A percentile compares a stretch with the other conserved stretches of the same genome.
Evolutionary conservation across 2,113 vertebrate genomes (phyloP).

Genomic region (Typhlomys cinereus): DNA sequence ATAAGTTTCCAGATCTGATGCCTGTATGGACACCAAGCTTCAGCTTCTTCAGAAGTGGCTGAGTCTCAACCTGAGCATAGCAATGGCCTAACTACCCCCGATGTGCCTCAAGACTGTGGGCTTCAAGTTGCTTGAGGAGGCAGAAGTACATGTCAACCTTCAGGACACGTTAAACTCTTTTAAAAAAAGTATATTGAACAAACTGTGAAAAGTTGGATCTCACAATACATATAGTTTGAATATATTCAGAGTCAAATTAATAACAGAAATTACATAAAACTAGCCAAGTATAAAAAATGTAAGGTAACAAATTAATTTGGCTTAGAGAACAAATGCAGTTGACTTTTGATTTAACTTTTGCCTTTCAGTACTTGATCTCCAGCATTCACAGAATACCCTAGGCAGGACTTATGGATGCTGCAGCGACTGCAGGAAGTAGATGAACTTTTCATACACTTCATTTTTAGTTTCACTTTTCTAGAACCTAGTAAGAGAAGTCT

Average conservation of each 20-base stretch:
- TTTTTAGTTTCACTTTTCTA: conserved; percentile 16
- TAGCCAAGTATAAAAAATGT: neutral
- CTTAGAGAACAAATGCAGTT: neutral
- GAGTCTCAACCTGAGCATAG: neutral
- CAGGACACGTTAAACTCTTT: neutral
- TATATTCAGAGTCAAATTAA: conserved; percentile 23
- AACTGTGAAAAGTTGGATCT: neutral
- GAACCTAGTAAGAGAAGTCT: neutral
- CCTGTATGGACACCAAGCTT: neutral
- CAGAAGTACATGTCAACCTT: neutral
- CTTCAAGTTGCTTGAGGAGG: neutral
- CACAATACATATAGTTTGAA: neutral
- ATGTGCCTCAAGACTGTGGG: neutral
- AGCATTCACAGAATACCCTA: neutral
- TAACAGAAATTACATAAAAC: conserved; percentile 11
- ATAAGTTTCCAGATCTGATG: neutral
- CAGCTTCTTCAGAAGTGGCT: neutral
- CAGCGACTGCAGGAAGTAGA: neutral
- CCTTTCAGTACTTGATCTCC: neutral
- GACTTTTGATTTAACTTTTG: conserved; percentile 30
- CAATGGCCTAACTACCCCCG: neutral
- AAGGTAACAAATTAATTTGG: conserved; percentile 53
- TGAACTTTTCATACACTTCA: neutral
- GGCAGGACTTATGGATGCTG: neutral
- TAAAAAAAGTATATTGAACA: neutral